Evolutionary conservation across 2,888 invertebrate genomes (phyloP).

Genomic region (Yponomeuta cagnagella): DNA sequence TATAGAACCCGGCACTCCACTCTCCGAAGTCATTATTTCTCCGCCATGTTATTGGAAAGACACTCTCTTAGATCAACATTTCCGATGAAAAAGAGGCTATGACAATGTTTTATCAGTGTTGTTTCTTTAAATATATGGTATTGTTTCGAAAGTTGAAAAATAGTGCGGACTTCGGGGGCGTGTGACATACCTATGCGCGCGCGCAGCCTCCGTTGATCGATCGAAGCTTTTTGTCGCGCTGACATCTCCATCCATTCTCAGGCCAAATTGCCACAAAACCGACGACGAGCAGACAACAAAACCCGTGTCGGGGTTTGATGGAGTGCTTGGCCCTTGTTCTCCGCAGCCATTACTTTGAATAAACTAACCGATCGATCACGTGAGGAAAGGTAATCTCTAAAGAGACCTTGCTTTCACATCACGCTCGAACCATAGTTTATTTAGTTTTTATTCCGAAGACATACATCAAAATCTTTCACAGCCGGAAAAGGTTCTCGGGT

Average conservation of each 20-base stretch:
- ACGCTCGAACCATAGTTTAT: slow-evolving; percentile 29
- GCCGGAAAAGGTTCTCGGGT: slow-evolving; percentile 30
- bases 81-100: slow-evolving; percentile 12
- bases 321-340: slow-evolving; percentile 38
- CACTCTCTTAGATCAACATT: slow-evolving; percentile 26
- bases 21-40: slow-evolving; percentile 43
- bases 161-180: not conserved
- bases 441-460: slow-evolving; percentile 25
- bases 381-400: slow-evolving; percentile 31
- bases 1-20: slow-evolving; percentile 26
- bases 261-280: slow-evolving; percentile 60
- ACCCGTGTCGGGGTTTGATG: slow-evolving; percentile 57
- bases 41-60: slow-evolving; percentile 37
- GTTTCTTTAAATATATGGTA: not conserved
- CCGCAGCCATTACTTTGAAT: slow-evolving; percentile 59
- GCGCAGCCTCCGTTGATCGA: slow-evolving; percentile 61
- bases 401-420: slow-evolving; percentile 32
- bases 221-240: slow-evolving; percentile 69
- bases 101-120: slow-evolving; percentile 15
- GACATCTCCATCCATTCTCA: slow-evolving; percentile 69
- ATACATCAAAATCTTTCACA: slow-evolving; percentile 42
- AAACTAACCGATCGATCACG: slow-evolving; percentile 64
- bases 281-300: slow-evolving; percentile 32
- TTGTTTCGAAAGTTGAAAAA: not conserved
- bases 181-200: slow-evolving; percentile 42